These are phyloP conservation scores for Frankliniella intonsa DNA, from an alignment of 2,888 invertebrate genomes.

Conservation along the genomic window DNA sequence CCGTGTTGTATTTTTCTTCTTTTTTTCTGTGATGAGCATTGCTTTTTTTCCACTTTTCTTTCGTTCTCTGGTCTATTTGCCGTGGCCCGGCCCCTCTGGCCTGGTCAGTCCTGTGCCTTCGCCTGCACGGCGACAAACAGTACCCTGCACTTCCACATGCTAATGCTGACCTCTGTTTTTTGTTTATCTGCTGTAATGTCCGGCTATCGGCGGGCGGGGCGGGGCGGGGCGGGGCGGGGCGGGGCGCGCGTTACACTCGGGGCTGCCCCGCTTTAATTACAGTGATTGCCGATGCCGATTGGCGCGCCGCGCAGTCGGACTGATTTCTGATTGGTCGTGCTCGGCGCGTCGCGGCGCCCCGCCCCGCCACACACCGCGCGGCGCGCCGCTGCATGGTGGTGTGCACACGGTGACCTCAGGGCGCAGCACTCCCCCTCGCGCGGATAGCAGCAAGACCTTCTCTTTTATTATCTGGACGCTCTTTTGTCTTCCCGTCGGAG, in stretches of 20 bases:
- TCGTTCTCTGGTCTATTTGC: no score
- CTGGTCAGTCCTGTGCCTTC: background rate
- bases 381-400: background rate
- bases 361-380: slow-evolving; percentile 13
- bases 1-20: no score
- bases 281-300: slow-evolving; percentile 16
- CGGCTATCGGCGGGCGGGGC: background rate
- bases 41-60: no score
- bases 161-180: background rate
- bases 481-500: no score
- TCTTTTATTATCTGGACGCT: background rate
- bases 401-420: background rate
- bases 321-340: slow-evolving; percentile 22
- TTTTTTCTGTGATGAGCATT: no score
- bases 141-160: background rate
- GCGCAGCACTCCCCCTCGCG: background rate
- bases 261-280: slow-evolving; percentile 8
- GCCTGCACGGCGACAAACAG: background rate
- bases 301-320: background rate
- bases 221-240: background rate
- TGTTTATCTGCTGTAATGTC: background rate
- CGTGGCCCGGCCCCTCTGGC: background rate
- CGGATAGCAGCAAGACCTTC: no score
- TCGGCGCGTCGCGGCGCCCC: background rate
- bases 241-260: background rate